Evolutionary conservation across 2,113 vertebrate species (phyloP), one percentile per base, ranked within the genome.

Genomic region (Murina feae): DNA sequence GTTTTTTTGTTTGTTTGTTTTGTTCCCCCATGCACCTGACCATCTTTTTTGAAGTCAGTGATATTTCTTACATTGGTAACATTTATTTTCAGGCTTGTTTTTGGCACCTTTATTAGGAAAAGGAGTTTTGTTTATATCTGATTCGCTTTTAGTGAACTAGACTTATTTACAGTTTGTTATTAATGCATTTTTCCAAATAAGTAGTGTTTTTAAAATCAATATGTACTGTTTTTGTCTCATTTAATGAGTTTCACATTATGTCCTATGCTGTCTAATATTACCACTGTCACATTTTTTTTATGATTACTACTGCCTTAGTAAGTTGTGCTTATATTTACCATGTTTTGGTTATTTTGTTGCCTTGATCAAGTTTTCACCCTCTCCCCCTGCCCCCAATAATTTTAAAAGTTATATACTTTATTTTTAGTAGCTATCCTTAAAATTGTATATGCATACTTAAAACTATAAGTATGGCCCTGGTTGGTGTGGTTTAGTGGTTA

Each of bases 41-140:
- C n/a, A 78, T 16, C 23, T 86, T 75, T 92, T 87, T 83, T 94
- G 53, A 71, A 78, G n/a, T 53, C 11, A 72, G 28, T 69, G 14
- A 12, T 87, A 14, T 47, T 76, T 80, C 37, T 75, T 89, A 71
- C 84, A 89, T 90, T 86, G 53, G n/a, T 87, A 47, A 51, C 17
- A 49, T 86, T 89, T 91, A 51, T 60, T 88, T 95, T 91, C 18
- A 53, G n/a, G 63, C 18, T 85, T 85, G 65, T 79, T 82, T 84
- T 78, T 71, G 47, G 68, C 3, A 81, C 44, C 13, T 83, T 2
- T 74, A 1, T n/a, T 93, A 86, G 84, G 39, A 51, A 82, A 80
- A 90, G 49, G 39, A 30, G 12, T 66, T 94, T 90, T 84, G 10
- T 91, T 94, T 82, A 55, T 16, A 75, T 79, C 71, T 83, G 20